A percentile compares a stretch with the other conserved stretches of the same genome.
Evolutionary conservation across 2,888 invertebrate genomes (phyloP).

Genomic region (Sphecodes monilicornis): DNA sequence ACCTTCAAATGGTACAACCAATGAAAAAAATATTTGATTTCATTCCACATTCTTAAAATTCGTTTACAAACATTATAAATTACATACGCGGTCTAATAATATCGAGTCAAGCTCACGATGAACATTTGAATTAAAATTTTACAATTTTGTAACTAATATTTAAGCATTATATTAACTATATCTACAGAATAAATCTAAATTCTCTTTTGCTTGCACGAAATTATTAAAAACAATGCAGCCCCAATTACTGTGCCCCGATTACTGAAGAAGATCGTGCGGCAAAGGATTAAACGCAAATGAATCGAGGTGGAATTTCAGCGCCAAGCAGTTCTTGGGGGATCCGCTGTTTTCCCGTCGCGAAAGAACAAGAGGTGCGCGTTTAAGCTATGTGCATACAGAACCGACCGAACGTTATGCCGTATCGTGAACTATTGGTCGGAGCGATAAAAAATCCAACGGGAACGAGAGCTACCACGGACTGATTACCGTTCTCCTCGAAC

Average conservation of each 20-base stretch:
- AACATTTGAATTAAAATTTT: background rate
- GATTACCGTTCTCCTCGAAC: conserved; percentile 57
- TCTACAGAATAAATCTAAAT: background rate
- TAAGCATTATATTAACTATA: background rate
- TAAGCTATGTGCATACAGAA: background rate
- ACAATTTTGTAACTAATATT: background rate
- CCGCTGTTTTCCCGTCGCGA: background rate
- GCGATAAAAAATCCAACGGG: conserved; percentile 4
- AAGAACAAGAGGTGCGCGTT: background rate
- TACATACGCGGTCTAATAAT: too few relatives aligned
- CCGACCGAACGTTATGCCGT: background rate
- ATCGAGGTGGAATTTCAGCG: background rate
- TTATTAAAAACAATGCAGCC: background rate
- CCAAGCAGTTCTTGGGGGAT: background rate
- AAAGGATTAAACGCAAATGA: background rate
- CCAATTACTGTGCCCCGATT: background rate
- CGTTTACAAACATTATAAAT: too few relatives aligned
- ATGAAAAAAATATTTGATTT: too few relatives aligned
- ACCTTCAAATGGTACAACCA: too few relatives aligned
- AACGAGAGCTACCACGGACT: conserved; percentile 35
- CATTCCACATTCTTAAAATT: too few relatives aligned
- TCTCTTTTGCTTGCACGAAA: background rate
- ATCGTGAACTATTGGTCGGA: background rate
- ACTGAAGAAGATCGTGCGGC: background rate
- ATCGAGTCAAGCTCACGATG: too few relatives aligned